Evolutionary conservation across 1,140 invertebrate genomes (phyloP), one percentile per base, ranked within the genome.

Genomic region (Polyergus mexicanus): DNA sequence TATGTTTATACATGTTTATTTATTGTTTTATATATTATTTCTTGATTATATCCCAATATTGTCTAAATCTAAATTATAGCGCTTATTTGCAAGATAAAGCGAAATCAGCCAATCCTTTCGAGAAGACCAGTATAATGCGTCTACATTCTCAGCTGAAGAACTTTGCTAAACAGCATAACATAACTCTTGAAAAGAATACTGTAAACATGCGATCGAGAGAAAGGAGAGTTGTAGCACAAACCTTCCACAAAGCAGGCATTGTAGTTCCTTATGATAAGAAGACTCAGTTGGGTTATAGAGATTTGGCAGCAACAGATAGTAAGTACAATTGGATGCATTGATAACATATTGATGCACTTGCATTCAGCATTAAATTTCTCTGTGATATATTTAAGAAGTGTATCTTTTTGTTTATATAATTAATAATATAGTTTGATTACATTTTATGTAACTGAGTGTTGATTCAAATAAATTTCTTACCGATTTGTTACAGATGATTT

Each of bases 221-320:
- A 38, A 97, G 96, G 87, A 96, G 96, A 85, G 96, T 97, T n/a
- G 96, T 98, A 2, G 95, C 97, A 38, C 97, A 96, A 93, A 97
- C 97, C 38, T 98, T 99, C 88, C 98, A 99, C 94, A 96, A 96
- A 85, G 97, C 97, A 85, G 98, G 98, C 2, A 97, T 99, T 92
- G 97, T 99, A 54, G 98, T 99, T 4, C 98, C 98, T 2, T 97
- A 97, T 83, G 96, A 98, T 91, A 97, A 97, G 86, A 97, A 97
- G 93, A 97, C 97, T 3, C 95, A 97, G 90, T 92, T 98, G 8
- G 98, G 98, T 1, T 99, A 98, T 89, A 96, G 98, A 84, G 96
- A 96, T 74, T 95, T 98, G 8, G 96, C 96, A 83, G 97, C 97
- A 89, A 97, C 96, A 65, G 96, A 98, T 94, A 96, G 97, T 97